Evolutionary conservation across 2,888 invertebrate genomes (phyloP), one percentile per base, ranked within the genome.

Genomic region (Sycophila texana): DNA sequence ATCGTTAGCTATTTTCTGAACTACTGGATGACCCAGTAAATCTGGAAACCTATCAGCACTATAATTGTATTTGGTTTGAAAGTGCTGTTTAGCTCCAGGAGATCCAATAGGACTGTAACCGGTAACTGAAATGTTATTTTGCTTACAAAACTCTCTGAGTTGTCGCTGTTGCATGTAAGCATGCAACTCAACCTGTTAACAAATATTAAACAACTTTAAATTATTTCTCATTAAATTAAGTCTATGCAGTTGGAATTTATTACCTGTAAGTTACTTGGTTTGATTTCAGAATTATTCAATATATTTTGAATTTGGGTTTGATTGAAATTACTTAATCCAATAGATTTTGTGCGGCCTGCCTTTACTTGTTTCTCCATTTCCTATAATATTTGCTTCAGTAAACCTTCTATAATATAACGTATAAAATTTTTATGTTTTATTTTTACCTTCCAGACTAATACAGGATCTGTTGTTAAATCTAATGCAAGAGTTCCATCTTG

Each of bases 241-340:
- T 39, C 10, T 7, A 7, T 39, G 7, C 39, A 39, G 39, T 26
- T 26, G 4, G 63, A 49, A 16, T 57, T 14, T 39, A 55, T 18
- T 84, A 90, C 90, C 88, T 95, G 95, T 75, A 95, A 89, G 81
- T 95, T 95, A 77, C 94, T 93, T 2, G 96, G 96, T 87, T 94
- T 94, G 63, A 96, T 92, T 68, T 91, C 91, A 0, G 94, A 92
- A 30, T 88, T 88, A 20, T 93, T 90, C 83, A 94, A 92, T 75
- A 96, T 93, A 80, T 92, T 91, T 82, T 92, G 87, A 74, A 96
- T 92, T 91, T 97, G 97, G 18, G 90, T 87, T 79, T 92, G 92
- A 86, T 95, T 96, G 89, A 95, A 96, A 89, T 97, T 97, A 70
- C 96, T 96, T 71, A 96, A 87, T 3, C 96, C 96, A 82, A 97